Percentiles rank a stretch among this genome's conserved stretches.
Conservation (phyloP, 2,113 vertebrate genomes). For the Sebastes fasciatus region DNA sequence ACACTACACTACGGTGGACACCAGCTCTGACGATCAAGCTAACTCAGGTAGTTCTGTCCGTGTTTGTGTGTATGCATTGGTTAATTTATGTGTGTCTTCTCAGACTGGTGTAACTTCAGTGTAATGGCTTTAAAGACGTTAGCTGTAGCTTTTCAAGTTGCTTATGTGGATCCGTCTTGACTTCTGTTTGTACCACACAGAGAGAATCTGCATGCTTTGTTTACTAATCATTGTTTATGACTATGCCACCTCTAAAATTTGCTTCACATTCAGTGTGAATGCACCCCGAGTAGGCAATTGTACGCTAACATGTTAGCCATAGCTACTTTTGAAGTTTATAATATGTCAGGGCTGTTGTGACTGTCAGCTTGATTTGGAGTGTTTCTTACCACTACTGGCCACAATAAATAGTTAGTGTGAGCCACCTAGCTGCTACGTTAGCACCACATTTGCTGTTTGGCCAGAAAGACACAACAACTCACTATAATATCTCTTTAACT, state of each 20-base stretch:
- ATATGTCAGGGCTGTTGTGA: not conserved
- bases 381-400: constrained; percentile 1
- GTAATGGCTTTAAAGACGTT: not conserved
- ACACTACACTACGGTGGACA: constrained; percentile 91
- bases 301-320: not conserved
- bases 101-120: not conserved
- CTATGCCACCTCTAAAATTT: not conserved
- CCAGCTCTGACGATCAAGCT: constrained; percentile 80
- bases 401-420: not conserved
- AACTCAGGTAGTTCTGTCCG: constrained; percentile 81
- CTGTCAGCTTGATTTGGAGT: not conserved
- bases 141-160: not conserved
- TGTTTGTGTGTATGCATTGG: not conserved
- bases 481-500: too few species aligned
- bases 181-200: not conserved
- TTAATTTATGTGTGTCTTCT: constrained; percentile 17
- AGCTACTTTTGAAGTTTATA: not conserved
- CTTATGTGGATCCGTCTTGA: not conserved
- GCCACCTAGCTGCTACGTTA: too few species aligned
- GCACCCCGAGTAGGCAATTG: not conserved
- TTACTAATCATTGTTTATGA: too few species aligned
- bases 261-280: not conserved
- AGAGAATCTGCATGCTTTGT: not conserved
- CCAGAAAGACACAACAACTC: too few species aligned
- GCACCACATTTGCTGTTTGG: too few species aligned